Conservation (phyloP, 2,113 vertebrate genomes). For the Istiophorus platypterus region DNA sequence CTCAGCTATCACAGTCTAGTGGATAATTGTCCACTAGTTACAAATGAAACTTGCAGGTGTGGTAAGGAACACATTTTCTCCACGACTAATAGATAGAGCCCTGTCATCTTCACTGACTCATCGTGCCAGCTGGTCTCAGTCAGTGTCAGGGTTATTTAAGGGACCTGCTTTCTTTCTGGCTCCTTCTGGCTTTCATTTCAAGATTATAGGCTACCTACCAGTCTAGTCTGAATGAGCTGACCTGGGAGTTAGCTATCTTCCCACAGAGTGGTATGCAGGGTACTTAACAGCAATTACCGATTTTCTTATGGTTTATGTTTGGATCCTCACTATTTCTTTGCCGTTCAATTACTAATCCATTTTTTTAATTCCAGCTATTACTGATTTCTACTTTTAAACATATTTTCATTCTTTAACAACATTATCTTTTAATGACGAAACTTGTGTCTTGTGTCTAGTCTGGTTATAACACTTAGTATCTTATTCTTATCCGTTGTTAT, state of each 20-base stretch:
- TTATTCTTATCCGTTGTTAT: background rate
- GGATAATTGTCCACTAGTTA: background rate
- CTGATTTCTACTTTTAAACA: background rate
- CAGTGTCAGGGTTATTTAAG: conserved; percentile 37
- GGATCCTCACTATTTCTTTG: background rate
- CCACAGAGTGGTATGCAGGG: background rate
- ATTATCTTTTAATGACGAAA: background rate
- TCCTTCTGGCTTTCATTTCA: conserved; percentile 11
- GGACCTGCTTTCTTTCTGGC: background rate
- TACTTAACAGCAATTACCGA: background rate
- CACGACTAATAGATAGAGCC: background rate
- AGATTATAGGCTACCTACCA: background rate
- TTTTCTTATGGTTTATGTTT: background rate
- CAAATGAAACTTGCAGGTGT: background rate
- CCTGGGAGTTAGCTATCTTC: background rate
- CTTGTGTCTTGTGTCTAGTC: background rate
- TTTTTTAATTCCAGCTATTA: background rate
- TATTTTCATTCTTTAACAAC: background rate
- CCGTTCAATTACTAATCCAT: background rate
- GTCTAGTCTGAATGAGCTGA: conserved; percentile 1
- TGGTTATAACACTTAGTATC: background rate
- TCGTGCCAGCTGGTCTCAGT: conserved; percentile 31
- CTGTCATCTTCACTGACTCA: conserved; percentile 21
- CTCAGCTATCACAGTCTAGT: too few species aligned
- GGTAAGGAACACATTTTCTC: background rate